phyloP scores from a whole-genome alignment of 2,888 invertebrate genomes.

The Malacosoma neustria region DNA sequence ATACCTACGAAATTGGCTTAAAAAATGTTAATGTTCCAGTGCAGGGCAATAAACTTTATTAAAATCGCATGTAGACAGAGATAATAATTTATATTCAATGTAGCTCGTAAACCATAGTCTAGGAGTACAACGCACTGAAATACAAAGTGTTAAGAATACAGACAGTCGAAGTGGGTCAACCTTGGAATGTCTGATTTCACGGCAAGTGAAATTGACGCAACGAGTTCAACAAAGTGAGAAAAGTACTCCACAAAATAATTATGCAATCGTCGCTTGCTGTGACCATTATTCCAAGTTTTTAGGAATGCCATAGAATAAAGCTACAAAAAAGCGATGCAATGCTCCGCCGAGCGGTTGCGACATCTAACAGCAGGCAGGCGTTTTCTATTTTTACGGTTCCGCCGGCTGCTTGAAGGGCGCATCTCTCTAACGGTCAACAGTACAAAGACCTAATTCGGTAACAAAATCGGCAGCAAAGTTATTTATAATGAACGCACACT shows the following conservation, averaged over 20 bases:
- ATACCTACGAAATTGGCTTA: not conserved
- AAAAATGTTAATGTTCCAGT: not conserved
- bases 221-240: not conserved
- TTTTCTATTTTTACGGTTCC: constrained; percentile 22
- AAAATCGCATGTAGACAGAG: not conserved
- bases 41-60: not conserved
- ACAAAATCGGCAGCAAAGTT: constrained; percentile 4
- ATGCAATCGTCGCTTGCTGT: constrained; percentile 15
- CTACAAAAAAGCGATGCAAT: constrained; percentile 20
- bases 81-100: not conserved
- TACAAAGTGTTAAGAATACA: not conserved
- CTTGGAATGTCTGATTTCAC: not conserved
- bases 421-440: constrained; percentile 11
- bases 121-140: not conserved
- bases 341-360: constrained; percentile 16
- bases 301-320: constrained; percentile 31
- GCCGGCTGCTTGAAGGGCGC: constrained; percentile 16
- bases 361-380: constrained; percentile 12
- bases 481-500: too few relatives aligned
- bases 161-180: not conserved
- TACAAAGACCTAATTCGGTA: constrained; percentile 14
- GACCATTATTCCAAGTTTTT: constrained; percentile 17
- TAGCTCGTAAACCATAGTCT: not conserved
- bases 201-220: not conserved
- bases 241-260: constrained; percentile 11